Evolutionary conservation across 2,113 vertebrate species (phyloP), one percentile per base, ranked within the genome.

Genomic region (Hyperopisus bebe): DNA sequence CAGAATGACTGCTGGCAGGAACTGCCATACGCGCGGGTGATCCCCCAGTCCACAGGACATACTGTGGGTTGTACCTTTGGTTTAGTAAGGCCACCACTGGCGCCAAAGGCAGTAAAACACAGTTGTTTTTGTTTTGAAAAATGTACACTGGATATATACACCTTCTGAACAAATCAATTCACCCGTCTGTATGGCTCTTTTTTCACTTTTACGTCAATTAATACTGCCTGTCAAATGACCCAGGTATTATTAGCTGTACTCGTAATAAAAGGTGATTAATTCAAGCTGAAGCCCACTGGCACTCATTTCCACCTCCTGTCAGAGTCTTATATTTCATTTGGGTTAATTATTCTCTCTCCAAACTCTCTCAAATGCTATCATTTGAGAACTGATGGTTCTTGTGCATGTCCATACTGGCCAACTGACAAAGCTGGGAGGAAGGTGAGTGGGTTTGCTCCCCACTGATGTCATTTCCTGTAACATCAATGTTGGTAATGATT

Each of bases 261-360:
- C 89, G 90, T 92, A 94, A 94, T 94, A 95, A 93, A 93, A 91
- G 91, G 90, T 95, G 94, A 95, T 94, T 96, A 90, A 94, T 94
- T 95, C 93, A 90, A 94, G 90, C 90, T 48, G 58, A 91, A 93
- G 92, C 94, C 92, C 93, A 91, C 89, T 90, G 89, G 87, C 87
- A 88, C 92, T 92, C 90, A 94, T 96, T 94, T 94, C 92, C 90
- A 58, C 90, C 91, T 92, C 92, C 91, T 94, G 92, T 94, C 94
- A 92, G 89, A 94, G 94, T 92, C 94, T 95, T 93, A 91, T 91
- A 94, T 95, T 94, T 94, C 93, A 93, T 87, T 91, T 31, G 88
- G 91, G 58, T 91, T 94, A 92, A 94, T 95, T 93, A 94, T 92
- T 93, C 91, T 92, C 74, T 86, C 87, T 91, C 88, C 91, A 93